phyloP scores from a whole-genome alignment of 1,140 invertebrate genomes.

The Trissolcus basalis region DNA sequence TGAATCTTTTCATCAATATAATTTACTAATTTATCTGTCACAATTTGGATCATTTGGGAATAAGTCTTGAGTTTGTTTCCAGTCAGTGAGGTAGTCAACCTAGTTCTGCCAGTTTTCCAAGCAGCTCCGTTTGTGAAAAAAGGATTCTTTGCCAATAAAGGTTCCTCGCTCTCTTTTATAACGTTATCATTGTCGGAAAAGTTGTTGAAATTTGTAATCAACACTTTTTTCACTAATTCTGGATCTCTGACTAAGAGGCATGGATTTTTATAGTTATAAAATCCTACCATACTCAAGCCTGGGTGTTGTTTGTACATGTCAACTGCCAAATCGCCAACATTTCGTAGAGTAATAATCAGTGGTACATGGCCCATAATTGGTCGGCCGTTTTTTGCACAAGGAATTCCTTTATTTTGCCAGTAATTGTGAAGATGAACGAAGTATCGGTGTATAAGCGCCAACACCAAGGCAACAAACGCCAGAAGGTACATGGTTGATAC shows the following conservation, averaged over 20 bases:
- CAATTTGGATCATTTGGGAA: slow-evolving; percentile 4
- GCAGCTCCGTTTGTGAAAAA: slow-evolving; percentile 56
- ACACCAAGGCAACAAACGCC: not conserved
- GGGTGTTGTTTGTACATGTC: slow-evolving; percentile 22
- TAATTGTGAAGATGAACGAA: not conserved
- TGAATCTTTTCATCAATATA: slow-evolving; percentile 38
- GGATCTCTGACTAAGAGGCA: slow-evolving; percentile 64
- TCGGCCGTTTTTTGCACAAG: not conserved
- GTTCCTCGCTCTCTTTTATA: slow-evolving; percentile 40
- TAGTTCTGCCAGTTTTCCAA: slow-evolving; percentile 37
- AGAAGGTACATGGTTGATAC: not conserved
- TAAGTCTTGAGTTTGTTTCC: slow-evolving; percentile 48
- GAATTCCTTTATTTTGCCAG: slow-evolving; percentile 18
- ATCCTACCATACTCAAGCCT: slow-evolving; percentile 62
- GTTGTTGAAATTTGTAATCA: slow-evolving; percentile 64
- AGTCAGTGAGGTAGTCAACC: slow-evolving; percentile 39
- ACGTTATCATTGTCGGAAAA: slow-evolving; percentile 36
- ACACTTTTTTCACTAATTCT: slow-evolving; percentile 63
- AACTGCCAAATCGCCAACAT: not conserved
- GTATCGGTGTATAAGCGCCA: not conserved
- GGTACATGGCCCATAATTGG: slow-evolving; percentile 8
- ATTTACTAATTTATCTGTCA: slow-evolving; percentile 15
- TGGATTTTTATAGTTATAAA: slow-evolving; percentile 61
- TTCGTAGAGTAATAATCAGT: not conserved
- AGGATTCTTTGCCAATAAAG: slow-evolving; percentile 49